Evolutionary conservation across 2,797 vertebrate genomes (phyloP).

Genomic region (Falco berigora): DNA sequence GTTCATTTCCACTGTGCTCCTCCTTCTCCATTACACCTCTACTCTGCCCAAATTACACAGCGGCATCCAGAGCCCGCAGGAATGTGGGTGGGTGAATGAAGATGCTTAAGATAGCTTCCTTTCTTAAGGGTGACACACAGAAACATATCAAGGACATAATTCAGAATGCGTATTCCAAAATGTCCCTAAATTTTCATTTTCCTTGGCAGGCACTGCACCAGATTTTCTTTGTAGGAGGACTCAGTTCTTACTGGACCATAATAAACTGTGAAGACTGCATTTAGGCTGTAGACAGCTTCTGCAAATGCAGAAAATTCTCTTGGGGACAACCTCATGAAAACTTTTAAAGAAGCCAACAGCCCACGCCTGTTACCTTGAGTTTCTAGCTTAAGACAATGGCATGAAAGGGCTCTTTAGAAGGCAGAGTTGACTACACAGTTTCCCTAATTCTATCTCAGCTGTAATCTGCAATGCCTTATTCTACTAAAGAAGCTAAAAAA

Average conservation of each 20-base stretch:
- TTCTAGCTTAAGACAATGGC: not conserved
- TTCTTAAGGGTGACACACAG: not conserved
- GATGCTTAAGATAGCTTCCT: not conserved
- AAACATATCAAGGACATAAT: not conserved
- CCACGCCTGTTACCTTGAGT: not conserved
- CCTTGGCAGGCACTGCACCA: not conserved
- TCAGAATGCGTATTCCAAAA: not conserved
- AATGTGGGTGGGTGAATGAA: not conserved
- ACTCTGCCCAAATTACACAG: not conserved
- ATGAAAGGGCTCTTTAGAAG: not conserved
- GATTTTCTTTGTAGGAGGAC: not conserved
- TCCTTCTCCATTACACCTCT: not conserved
- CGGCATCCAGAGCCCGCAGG: not conserved
- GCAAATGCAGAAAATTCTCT: not conserved
- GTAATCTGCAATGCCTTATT: not conserved
- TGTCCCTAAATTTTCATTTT: not conserved
- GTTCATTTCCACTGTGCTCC: not conserved
- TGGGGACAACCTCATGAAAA: not conserved
- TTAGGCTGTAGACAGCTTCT: not conserved
- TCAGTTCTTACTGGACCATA: not conserved
- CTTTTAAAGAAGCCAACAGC: not conserved
- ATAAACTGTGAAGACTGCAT: not conserved
- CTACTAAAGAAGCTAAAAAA: not conserved
- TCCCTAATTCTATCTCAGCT: not conserved
- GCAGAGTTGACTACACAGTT: not conserved